Evolutionary conservation across 2,888 invertebrate species (phyloP).

Genomic region (Drosophila algonquin): DNA sequence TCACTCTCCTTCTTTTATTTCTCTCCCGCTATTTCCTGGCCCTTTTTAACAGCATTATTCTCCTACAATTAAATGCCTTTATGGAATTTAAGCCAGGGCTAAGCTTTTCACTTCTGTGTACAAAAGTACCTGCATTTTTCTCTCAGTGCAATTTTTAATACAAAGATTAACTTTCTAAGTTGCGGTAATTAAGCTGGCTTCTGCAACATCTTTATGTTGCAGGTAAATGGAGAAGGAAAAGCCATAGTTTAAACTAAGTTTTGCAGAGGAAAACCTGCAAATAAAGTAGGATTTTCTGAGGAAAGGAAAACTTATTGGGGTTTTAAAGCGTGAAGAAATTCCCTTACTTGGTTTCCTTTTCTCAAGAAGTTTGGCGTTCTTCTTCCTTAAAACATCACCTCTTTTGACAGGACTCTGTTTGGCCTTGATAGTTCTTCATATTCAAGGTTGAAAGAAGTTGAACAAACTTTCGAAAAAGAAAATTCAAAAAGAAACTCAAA

Average conservation of each 20-base stretch:
- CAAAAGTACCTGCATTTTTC: background rate
- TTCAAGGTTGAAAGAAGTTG: background rate
- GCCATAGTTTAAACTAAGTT: background rate
- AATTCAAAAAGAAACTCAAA: background rate
- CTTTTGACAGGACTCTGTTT: background rate
- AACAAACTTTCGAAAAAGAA: background rate
- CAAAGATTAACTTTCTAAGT: background rate
- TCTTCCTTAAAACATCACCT: background rate
- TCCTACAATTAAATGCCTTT: slow-evolving; percentile 56
- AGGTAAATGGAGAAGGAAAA: background rate
- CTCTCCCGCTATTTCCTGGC: slow-evolving; percentile 7
- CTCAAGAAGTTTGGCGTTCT: background rate
- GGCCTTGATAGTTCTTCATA: background rate
- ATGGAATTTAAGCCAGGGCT: slow-evolving; percentile 18
- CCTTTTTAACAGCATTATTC: slow-evolving; percentile 16
- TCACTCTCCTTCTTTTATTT: background rate
- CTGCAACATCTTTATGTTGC: background rate
- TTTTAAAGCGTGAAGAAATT: background rate
- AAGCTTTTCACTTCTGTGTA: slow-evolving; percentile 17
- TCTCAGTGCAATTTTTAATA: background rate
- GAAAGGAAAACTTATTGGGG: background rate
- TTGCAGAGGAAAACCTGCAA: background rate
- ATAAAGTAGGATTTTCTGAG: background rate
- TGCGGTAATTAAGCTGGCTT: background rate
- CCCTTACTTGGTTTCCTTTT: background rate